These are phyloP conservation scores for Siderastrea radians DNA, from an alignment of 92 coral and sea anemone genomes.

Conservation along the genomic window DNA sequence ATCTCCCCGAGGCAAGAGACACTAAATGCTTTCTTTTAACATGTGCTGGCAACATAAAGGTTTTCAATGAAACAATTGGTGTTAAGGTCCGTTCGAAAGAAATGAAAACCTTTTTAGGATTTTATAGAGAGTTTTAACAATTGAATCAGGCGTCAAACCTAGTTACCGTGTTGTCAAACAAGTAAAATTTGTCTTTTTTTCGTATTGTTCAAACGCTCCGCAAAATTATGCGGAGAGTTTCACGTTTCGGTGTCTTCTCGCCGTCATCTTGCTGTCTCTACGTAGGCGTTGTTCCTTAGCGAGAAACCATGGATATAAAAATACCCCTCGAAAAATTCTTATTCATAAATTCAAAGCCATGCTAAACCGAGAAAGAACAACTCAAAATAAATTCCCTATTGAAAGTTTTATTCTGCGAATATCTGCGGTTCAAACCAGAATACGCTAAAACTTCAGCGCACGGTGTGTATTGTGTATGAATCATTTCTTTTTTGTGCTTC, in stretches of 20 bases:
- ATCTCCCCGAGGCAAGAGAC: slow-evolving; percentile 25
- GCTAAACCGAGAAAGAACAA: slow-evolving; percentile 7
- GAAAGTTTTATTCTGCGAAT: neutral
- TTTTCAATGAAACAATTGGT: slow-evolving; percentile 25
- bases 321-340: slow-evolving; percentile 44
- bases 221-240: neutral
- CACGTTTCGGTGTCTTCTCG: neutral
- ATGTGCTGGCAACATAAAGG: slow-evolving; percentile 49
- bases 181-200: neutral
- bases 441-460: neutral
- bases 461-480: neutral
- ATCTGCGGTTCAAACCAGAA: neutral
- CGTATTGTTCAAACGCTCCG: neutral
- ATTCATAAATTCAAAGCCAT: slow-evolving; percentile 15
- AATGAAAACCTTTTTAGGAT: slow-evolving; percentile 32
- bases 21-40: slow-evolving; percentile 14
- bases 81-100: slow-evolving; percentile 22
- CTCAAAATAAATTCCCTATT: neutral
- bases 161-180: slow-evolving; percentile 43
- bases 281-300: slow-evolving; percentile 70
- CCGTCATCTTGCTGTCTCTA: slow-evolving; percentile 38
- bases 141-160: slow-evolving; percentile 59
- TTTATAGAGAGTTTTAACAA: slow-evolving; percentile 36
- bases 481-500: neutral
- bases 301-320: slow-evolving; percentile 81